phyloP scores from a whole-genome alignment of 2,797 vertebrate genomes.

The Tarsius wallacei region DNA sequence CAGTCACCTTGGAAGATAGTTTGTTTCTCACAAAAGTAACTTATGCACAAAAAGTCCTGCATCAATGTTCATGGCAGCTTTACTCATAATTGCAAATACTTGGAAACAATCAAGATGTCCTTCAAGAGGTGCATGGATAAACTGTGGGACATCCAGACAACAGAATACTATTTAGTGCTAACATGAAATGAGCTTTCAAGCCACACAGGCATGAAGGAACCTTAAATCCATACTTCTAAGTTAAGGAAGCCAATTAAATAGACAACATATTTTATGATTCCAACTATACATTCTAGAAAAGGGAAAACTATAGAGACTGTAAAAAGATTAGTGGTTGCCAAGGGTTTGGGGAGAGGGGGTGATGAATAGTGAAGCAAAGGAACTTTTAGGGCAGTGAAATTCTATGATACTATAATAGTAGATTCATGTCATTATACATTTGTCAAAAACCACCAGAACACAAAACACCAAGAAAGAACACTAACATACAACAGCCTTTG shows the following conservation, averaged over 20 bases:
- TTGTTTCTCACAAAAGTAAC: neutral
- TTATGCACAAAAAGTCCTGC: neutral
- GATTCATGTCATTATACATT: neutral
- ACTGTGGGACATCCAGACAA: neutral
- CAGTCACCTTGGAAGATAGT: neutral
- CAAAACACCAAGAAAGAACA: neutral
- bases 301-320: neutral
- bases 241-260: slow-evolving; percentile 7
- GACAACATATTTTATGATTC: neutral
- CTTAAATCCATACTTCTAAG: neutral
- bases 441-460: neutral
- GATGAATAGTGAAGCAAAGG: neutral
- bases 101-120: neutral
- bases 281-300: neutral
- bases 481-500: neutral
- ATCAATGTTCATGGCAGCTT: neutral
- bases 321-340: neutral
- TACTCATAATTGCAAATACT: neutral
- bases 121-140: neutral
- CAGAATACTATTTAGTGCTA: neutral
- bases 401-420: neutral
- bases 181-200: neutral
- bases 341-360: neutral
- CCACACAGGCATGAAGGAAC: neutral
- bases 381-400: neutral